phyloP scores from a whole-genome alignment of 1,140 invertebrate genomes.

The Drosophila eugracilis region DNA sequence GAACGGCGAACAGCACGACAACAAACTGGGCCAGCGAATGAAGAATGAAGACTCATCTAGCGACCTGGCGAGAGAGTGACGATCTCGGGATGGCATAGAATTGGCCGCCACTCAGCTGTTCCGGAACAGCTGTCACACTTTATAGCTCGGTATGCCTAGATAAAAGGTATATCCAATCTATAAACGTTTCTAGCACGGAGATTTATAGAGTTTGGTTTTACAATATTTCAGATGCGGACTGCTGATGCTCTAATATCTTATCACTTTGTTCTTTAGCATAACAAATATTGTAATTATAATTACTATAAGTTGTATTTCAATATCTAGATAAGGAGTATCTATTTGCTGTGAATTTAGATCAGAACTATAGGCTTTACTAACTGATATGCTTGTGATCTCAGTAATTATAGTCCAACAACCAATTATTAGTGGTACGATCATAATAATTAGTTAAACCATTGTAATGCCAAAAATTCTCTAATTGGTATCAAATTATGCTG shows the following conservation, averaged over 20 bases:
- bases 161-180: neutral
- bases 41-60: constrained; percentile 33
- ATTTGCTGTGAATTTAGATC: neutral
- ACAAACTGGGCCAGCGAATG: constrained; percentile 65
- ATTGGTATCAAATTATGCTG: too few relatives aligned
- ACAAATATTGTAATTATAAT: too few relatives aligned
- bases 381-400: neutral
- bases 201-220: neutral
- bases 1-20: constrained; percentile 53
- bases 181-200: neutral
- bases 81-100: constrained; percentile 17
- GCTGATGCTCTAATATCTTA: too few relatives aligned
- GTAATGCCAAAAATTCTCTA: too few relatives aligned
- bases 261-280: too few relatives aligned
- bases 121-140: constrained; percentile 28
- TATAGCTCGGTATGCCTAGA: neutral
- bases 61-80: constrained; percentile 34
- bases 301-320: too few relatives aligned
- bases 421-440: neutral
- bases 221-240: neutral
- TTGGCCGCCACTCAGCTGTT: constrained; percentile 41
- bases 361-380: too few relatives aligned
- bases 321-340: neutral
- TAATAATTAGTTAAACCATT: neutral
- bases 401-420: neutral